Conservation (phyloP, 2,888 invertebrate genomes). For the Melieria omissa region DNA sequence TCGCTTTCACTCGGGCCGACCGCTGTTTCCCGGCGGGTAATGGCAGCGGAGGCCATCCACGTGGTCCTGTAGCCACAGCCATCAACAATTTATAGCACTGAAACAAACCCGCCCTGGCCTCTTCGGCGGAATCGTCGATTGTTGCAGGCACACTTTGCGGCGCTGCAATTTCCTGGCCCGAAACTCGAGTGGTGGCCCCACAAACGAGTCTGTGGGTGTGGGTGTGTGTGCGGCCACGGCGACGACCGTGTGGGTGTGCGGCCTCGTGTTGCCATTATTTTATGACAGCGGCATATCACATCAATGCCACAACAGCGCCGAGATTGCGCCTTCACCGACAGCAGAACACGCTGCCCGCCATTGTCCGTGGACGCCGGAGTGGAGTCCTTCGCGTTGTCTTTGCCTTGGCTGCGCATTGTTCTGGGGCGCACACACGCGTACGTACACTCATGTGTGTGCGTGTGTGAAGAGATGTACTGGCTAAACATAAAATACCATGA, state of each 20-base stretch:
- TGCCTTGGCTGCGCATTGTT: constrained; percentile 8
- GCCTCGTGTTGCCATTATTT: constrained; percentile 48
- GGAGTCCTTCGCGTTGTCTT: constrained; percentile 12
- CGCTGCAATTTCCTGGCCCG: not conserved
- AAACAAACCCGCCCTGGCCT: no score
- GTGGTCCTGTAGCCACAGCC: no score
- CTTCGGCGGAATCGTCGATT: not conserved
- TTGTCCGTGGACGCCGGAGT: not conserved
- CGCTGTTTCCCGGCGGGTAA: no score
- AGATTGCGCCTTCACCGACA: constrained; percentile 19
- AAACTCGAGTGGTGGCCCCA: not conserved
- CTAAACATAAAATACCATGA: constrained; percentile 45
- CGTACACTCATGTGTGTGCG: constrained; percentile 12
- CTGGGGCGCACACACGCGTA: constrained; percentile 10
- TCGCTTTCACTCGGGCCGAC: no score
- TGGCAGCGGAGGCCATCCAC: no score
- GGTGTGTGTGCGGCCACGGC: not conserved
- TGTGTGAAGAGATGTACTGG: constrained; percentile 14
- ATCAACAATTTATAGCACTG: no score
- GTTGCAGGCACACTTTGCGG: constrained; percentile 11
- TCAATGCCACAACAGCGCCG: constrained; percentile 21
- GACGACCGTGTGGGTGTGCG: not conserved
- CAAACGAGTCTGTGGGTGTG: no score
- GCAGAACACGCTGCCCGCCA: not conserved
- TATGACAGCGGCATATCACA: constrained; percentile 54